These are phyloP conservation scores for Danio aesculapii DNA, from an alignment of 2,797 vertebrate species.

Conservation along the genomic window DNA sequence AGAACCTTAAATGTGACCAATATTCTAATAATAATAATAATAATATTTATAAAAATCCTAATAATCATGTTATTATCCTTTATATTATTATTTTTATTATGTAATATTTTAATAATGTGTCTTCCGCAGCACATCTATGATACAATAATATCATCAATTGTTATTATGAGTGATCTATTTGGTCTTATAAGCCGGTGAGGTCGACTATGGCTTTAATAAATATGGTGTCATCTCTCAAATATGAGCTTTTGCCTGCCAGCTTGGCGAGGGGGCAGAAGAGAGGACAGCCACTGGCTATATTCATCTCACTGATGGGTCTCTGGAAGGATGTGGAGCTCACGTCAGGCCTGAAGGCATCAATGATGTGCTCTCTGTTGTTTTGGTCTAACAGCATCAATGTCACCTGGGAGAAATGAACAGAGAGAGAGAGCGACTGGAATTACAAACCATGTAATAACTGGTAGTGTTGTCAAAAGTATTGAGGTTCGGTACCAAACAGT, in stretches of 20 bases:
- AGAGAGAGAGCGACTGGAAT: background rate
- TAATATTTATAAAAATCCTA: background rate
- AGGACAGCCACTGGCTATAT: conserved; percentile 97
- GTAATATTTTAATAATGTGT: conserved; percentile 4
- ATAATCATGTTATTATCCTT: background rate
- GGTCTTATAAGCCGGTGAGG: conserved; percentile 88
- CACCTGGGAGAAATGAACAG: conserved; percentile 78
- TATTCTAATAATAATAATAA: background rate
- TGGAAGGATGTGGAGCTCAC: conserved; percentile 96
- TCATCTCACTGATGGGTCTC: conserved; percentile 93
- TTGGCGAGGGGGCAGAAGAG: conserved; percentile 94
- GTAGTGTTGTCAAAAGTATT: too few relatives aligned
- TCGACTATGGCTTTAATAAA: conserved; percentile 99
- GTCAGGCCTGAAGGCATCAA: conserved; percentile 94
- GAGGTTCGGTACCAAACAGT: too few relatives aligned
- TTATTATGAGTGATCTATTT: background rate
- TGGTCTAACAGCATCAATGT: conserved; percentile 97
- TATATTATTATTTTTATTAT: conserved; percentile 23
- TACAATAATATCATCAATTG: background rate
- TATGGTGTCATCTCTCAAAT: conserved; percentile 92
- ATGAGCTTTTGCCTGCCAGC: conserved; percentile 91
- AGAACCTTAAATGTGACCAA: too few relatives aligned
- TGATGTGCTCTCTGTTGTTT: conserved; percentile 97
- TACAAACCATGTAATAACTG: background rate
- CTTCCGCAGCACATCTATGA: conserved; percentile 24